Conservation (phyloP, 2,113 vertebrate species). For the Lepisosteus oculatus region DNA sequence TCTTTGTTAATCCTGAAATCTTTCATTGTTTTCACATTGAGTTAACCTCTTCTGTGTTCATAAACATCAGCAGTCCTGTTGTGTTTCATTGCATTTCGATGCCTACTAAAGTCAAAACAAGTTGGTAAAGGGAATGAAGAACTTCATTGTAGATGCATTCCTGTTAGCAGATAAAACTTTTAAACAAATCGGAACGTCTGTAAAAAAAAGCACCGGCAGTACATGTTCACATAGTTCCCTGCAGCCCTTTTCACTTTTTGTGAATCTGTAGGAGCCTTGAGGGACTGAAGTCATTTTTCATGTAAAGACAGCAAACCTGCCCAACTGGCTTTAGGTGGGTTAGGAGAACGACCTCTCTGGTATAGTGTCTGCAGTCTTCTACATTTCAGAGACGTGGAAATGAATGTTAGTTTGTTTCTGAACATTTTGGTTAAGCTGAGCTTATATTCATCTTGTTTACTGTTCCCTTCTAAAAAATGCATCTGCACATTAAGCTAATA, state of each 20-base stretch:
- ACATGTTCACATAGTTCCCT: constrained; percentile 19
- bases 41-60: too few relatives aligned
- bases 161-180: background rate
- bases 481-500: too few relatives aligned
- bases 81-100: constrained; percentile 2
- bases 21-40: too few relatives aligned
- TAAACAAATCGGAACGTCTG: background rate
- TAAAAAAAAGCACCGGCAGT: constrained; percentile 5
- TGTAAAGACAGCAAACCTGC: constrained; percentile 69
- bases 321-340: constrained; percentile 57
- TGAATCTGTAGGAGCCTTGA: constrained; percentile 51
- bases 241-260: constrained; percentile 16
- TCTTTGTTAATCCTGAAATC: too few relatives aligned
- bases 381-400: background rate
- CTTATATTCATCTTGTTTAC: too few relatives aligned
- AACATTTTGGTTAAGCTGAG: too few relatives aligned
- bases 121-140: background rate
- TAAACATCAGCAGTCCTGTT: background rate
- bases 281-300: constrained; percentile 63
- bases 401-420: background rate
- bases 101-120: background rate
- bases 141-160: background rate
- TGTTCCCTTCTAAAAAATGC: too few relatives aligned
- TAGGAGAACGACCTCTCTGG: constrained; percentile 31
- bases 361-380: background rate